Base-by-base conservation (phyloP, 2,888 invertebrate genomes). In the Drosophila phalerata region DNA sequence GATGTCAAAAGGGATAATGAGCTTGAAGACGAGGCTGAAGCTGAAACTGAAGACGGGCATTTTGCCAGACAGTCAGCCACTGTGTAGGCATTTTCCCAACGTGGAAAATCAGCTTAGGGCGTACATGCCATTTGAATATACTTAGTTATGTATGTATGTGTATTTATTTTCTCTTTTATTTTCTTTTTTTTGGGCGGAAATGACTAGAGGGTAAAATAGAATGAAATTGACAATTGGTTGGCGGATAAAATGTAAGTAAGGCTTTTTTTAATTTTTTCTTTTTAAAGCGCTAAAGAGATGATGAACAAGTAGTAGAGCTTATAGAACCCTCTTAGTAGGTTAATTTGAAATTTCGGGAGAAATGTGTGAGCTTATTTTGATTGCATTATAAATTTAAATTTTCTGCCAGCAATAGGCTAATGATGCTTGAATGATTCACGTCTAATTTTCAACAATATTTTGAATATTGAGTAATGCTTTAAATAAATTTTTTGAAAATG, bases 1-100 rank as follows among this genome's bases (percentile, higher is more conserved):
- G 73, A 83, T 81, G 85, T 86, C 86, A 86, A 72, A 77, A 72
- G 75, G 87, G 84, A 85, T 88, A 83, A 85, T 83, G 86, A 81
- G 84, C 69, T 67, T 30, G 51, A 51, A 60, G 61, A 32, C 40
- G 11, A 30, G 11, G 9, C 34, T 45, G 42, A 62, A 55, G 48
- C 57, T 34, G 5, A 34, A 10, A 55, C 48, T 25, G 11, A 32
- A 32, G 38, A 13, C 9, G 22, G 68, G 30, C 37, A 25, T 25
- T 4, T 25, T 28, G 28, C 28, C 28, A 32, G 38, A 10, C 9
- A 22, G 69, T 25, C 37, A 68, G 47, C 37, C 53, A 37, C 53
- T 32, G 60, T 57, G 32, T 58, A 53, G 56, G 58, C 60, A 47
- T 68, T 79, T 82, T 82, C 45, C 45, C 66, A 63, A 60, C 63